Base-by-base conservation (phyloP, 2,797 vertebrate genomes). In the Adrianichthys oophorus region DNA sequence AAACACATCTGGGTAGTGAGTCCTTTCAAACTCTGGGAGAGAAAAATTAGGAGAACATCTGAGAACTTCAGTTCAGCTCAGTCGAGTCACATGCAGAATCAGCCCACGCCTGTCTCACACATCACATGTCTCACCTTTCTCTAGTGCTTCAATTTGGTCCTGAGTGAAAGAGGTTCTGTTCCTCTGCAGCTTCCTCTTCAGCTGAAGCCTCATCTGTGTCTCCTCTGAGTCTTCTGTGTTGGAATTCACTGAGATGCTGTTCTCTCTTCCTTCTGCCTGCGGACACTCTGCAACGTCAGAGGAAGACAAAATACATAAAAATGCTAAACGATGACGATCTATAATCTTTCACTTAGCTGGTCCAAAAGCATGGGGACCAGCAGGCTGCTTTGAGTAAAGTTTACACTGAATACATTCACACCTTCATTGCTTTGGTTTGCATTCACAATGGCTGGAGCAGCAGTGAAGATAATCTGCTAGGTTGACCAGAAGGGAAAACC, bases 81-180 rank as follows among this genome's bases (percentile, higher is more conserved):
- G 14, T 15, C 15, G 26, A 7, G 26, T 5, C 1, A 26, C 26
- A 26, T 5, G 26, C 26, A 26, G 26, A 7, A 26, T 5, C 26
- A 26, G 7, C 29, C 32, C 32, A 12, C 8, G 8, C 2, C 8
- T 32, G 10, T 12, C 23, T 26, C 16, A 42, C 4, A 1, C 6
- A 2, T 5, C 13, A 10, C 21, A 15, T 15, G 3, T 59, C 32
- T 12, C 32, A 98, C 98, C 98, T 94, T 99, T 99, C 91, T 99
- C 98, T 80, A 99, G 92, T 48, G 97, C 97, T 82, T 99, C 96
- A 53, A 99, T 99, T 92, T 99, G 98, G 85, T 99, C 96, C 86
- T 99, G 98, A 59, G 96, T 98, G 76, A 99, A 99, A 15, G 98
- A 99, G 40, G 98, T 99, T 77, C 98, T 93, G 87, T 99, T 99